These are phyloP conservation scores for Henricia sp. DNA, from an alignment of 53 echinoderm and acorn worm species.

Conservation along the genomic window DNA sequence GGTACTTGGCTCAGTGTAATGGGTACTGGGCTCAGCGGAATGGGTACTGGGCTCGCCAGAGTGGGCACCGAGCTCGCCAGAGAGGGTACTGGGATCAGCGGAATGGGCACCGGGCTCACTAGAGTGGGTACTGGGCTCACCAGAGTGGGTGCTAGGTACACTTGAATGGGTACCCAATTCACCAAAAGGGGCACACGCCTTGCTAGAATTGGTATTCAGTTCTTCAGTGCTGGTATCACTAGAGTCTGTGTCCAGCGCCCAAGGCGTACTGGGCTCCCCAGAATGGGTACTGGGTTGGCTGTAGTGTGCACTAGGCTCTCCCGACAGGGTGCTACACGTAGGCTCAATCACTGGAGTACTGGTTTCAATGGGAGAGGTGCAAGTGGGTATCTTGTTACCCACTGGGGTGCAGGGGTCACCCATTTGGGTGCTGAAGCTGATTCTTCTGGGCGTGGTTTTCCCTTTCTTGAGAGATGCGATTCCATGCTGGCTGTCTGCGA, in stretches of 20 bases:
- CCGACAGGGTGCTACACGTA: too few relatives aligned
- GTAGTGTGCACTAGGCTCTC: too few relatives aligned
- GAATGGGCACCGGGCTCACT: too few relatives aligned
- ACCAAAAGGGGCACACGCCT: not conserved
- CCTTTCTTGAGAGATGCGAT: constrained; percentile 42
- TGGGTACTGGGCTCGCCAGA: not conserved
- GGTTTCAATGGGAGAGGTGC: too few relatives aligned
- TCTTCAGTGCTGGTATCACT: too few relatives aligned
- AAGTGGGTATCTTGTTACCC: constrained; percentile 2
- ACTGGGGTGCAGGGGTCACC: constrained; percentile 7
- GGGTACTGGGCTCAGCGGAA: not conserved
- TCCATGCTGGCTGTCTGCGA: constrained; percentile 56
- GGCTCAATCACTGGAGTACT: too few relatives aligned
- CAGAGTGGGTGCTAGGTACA: not conserved
- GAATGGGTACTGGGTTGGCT: not conserved
- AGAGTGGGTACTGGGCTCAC: too few relatives aligned
- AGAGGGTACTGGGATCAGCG: too few relatives aligned
- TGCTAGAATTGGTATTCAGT: not conserved
- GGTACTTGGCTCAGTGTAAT: not conserved
- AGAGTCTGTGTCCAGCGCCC: not conserved
- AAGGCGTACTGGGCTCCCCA: too few relatives aligned
- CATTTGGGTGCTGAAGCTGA: not conserved
- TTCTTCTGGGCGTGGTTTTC: not conserved
- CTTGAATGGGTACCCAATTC: not conserved
- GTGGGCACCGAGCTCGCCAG: too few relatives aligned